A percentile compares a stretch with the other conserved stretches of the same genome.
These are phyloP conservation scores for Stomorhina lunata DNA, from an alignment of 2,888 invertebrate species.

Conservation along the genomic window DNA sequence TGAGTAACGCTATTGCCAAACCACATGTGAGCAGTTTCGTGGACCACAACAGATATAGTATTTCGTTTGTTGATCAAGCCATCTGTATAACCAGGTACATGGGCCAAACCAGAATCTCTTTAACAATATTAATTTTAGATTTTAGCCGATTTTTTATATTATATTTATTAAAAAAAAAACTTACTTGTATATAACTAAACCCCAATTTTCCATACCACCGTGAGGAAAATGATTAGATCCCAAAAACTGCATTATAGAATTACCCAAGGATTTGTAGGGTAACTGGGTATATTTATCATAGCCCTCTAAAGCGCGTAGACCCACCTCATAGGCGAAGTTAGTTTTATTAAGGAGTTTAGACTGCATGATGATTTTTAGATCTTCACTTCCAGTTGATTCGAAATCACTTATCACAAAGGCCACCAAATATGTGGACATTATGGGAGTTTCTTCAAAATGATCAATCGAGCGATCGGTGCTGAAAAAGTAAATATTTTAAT, in stretches of 20 bases:
- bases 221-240: constrained; percentile 89
- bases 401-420: constrained; percentile 85
- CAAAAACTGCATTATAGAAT: constrained; percentile 88
- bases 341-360: constrained; percentile 85
- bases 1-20: constrained; percentile 83
- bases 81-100: constrained; percentile 72
- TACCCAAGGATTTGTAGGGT: constrained; percentile 81
- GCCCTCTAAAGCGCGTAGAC: constrained; percentile 64
- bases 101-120: constrained; percentile 71
- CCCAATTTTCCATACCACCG: constrained; percentile 95
- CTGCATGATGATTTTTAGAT: constrained; percentile 83
- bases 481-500: neutral
- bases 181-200: constrained; percentile 90
- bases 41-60: constrained; percentile 81
- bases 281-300: constrained; percentile 86
- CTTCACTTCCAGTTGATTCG: constrained; percentile 59
- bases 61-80: constrained; percentile 73
- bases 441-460: constrained; percentile 78
- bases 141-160: neutral
- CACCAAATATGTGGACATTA: constrained; percentile 90
- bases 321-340: constrained; percentile 81
- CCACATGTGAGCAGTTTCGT: constrained; percentile 84
- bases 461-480: constrained; percentile 70
- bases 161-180: constrained; percentile 77
- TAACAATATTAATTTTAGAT: neutral